Base-by-base conservation (phyloP, 2,888 invertebrate species). In the Plemyria rubiginata region DNA sequence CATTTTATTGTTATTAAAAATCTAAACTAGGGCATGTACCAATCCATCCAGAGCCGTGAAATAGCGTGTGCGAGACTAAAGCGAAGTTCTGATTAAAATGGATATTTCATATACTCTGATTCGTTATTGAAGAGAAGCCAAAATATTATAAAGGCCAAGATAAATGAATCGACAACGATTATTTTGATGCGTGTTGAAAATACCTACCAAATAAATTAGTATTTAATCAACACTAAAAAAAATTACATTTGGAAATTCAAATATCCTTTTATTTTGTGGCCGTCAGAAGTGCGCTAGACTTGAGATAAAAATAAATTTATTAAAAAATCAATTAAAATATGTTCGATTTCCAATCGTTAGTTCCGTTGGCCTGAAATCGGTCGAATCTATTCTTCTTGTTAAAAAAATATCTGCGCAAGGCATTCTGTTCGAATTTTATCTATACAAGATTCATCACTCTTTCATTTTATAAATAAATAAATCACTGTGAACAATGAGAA, bases 91-190 rank as follows among this genome's bases (percentile, higher is more conserved):
- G 22, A 32, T 41, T 57, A 22, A n/a, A 62, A 41, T 66, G 66
- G 66, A 28, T 48, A 46, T 28, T 28, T n/a, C 16, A 13, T 28
- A 13, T 40, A 46, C 22, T 53, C 38, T 40, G 54, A 45, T 32
- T 43, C 68, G 83, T 78, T 78, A 81, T 84, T 84, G 84, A 84
- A 81, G 48, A 62, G 69, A n/a, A 66, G 84, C 84, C 84, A 84
- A 83, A 66, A 76, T 69, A 66, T 72, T 71, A 68, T 71, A 71
- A 70, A 73, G 74, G 82, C 81, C 81, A 79, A 81, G 70, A 78
- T 77, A 77, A 80, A 84, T 78, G 82, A 79, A 72, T 64, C 36
- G 45, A 45, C 46, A 62, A 57, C 60, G 53, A 68, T 65, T 66
- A 45, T 54, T 66, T 59, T 59, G 56, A 62, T 57, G 59, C 53